phyloP scores from a whole-genome alignment of 2,888 invertebrate genomes.

The Acleris holmiana region DNA sequence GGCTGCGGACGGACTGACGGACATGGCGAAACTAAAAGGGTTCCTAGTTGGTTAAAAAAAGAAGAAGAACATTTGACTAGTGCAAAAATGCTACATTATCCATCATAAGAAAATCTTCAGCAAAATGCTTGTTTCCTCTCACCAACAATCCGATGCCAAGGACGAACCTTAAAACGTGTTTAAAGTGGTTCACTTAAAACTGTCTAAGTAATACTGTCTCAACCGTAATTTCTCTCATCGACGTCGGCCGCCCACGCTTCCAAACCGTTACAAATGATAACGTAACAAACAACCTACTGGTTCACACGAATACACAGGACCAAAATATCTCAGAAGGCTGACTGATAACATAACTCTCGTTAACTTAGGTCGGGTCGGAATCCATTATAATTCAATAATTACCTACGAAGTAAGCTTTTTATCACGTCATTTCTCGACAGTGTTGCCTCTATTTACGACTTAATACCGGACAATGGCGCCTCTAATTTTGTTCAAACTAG shows the following conservation, averaged over 20 bases:
- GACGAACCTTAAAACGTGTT: constrained; percentile 17
- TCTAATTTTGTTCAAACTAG: neutral
- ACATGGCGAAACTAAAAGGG: too few species aligned
- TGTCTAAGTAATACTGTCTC: constrained; percentile 30
- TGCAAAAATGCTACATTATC: neutral
- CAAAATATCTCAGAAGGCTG: constrained; percentile 9
- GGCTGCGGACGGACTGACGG: too few species aligned
- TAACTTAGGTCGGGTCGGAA: constrained; percentile 38
- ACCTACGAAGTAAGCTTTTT: constrained; percentile 29
- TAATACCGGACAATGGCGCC: constrained; percentile 11
- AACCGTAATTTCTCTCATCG: constrained; percentile 23
- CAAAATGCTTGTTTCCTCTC: neutral
- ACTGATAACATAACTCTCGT: constrained; percentile 29
- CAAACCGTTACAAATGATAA: constrained; percentile 24
- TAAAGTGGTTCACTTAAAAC: constrained; percentile 28
- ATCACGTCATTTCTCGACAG: constrained; percentile 12
- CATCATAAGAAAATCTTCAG: too few species aligned
- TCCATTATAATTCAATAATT: constrained; percentile 32
- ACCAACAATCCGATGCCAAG: constrained; percentile 8
- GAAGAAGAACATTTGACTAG: neutral
- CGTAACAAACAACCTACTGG: constrained; percentile 14
- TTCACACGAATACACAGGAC: constrained; percentile 13
- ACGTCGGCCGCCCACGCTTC: constrained; percentile 22
- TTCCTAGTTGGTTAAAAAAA: too few species aligned
- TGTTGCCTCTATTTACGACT: constrained; percentile 18